Evolutionary conservation across 2,113 vertebrate genomes (phyloP).

Genomic region (Alexandromys fortis): DNA sequence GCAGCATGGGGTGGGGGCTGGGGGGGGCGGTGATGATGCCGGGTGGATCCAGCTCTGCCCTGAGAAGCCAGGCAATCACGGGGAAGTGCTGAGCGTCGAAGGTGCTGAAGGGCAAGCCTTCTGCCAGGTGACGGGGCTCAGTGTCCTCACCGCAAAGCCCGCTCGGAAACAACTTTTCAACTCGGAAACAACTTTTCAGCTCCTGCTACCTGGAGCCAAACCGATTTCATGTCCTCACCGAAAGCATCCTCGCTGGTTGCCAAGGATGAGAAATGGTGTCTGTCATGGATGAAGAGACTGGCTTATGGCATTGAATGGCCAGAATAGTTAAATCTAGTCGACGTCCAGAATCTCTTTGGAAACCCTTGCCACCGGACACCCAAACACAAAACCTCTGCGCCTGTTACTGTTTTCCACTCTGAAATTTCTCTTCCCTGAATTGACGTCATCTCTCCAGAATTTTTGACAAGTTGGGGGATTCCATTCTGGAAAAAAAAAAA

Average conservation of each 20-base stretch:
- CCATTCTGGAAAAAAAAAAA: neutral
- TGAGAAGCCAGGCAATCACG: neutral
- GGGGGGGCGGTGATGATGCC: neutral
- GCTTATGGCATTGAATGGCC: neutral
- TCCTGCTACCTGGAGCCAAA: neutral
- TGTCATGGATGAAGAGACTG: neutral
- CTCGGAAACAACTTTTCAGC: neutral
- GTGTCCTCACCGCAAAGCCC: neutral
- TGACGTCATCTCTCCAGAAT: neutral
- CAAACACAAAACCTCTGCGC: neutral
- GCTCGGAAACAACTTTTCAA: neutral
- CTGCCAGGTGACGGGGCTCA: neutral
- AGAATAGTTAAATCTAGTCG: neutral
- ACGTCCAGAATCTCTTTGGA: neutral
- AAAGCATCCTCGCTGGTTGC: neutral
- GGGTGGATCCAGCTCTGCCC: neutral
- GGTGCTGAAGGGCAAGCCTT: neutral
- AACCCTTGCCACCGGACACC: neutral
- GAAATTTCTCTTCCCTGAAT: conserved; percentile 17
- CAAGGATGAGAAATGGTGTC: neutral
- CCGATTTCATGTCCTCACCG: neutral
- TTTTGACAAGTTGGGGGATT: neutral
- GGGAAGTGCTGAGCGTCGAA: neutral
- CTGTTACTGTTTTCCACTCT: neutral
- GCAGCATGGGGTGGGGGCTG: neutral